A percentile compares a stretch with the other conserved stretches of the same genome.
Evolutionary conservation across 2,888 invertebrate species (phyloP).

Genomic region (Dermolepida albohirtum): DNA sequence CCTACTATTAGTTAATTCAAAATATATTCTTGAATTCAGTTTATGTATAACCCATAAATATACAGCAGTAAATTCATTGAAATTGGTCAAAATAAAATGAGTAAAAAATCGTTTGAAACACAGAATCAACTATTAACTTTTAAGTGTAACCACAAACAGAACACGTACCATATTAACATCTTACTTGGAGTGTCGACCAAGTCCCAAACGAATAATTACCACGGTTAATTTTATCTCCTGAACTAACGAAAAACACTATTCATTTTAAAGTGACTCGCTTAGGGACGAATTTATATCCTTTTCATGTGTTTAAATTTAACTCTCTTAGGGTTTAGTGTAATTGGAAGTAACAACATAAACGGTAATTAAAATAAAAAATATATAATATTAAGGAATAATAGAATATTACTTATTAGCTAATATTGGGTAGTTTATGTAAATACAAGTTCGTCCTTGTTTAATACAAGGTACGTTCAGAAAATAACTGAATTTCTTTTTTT

Average conservation of each 20-base stretch:
- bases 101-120: constrained; percentile 9
- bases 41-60: neutral
- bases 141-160: constrained; percentile 41
- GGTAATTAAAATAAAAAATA: neutral
- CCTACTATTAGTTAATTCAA: no score
- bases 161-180: constrained; percentile 52
- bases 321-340: neutral
- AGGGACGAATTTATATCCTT: constrained; percentile 6
- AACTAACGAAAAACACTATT: constrained; percentile 34
- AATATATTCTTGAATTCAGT: neutral
- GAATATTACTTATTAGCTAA: no score
- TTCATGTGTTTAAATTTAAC: constrained; percentile 8
- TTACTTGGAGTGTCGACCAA: constrained; percentile 47
- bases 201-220: constrained; percentile 48
- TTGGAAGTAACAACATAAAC: neutral
- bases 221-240: constrained; percentile 44
- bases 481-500: no score
- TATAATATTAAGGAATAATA: neutral
- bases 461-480: no score
- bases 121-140: constrained; percentile 31
- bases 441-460: no score
- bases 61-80: neutral
- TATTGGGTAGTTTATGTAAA: no score
- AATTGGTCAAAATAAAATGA: constrained; percentile 14
- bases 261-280: constrained; percentile 8